A percentile compares a stretch with the other conserved stretches of the same genome.
These are phyloP conservation scores for Lophochroa leadbeateri DNA, from an alignment of 2,113 vertebrate species.

Conservation along the genomic window DNA sequence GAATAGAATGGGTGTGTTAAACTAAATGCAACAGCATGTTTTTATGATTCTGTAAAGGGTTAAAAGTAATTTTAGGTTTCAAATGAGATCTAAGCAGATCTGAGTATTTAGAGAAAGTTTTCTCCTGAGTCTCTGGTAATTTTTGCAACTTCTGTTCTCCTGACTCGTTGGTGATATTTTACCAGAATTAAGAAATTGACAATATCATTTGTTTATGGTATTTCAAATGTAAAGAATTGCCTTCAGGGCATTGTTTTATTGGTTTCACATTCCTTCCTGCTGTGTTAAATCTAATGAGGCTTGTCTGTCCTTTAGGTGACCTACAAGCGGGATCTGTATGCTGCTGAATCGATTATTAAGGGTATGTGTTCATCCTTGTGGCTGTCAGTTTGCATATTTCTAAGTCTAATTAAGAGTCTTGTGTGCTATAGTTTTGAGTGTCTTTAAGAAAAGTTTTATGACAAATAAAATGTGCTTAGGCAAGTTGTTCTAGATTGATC, in stretches of 20 bases:
- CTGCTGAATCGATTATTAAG: constrained; percentile 93
- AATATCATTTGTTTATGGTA: constrained; percentile 49
- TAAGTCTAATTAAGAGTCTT: constrained; percentile 24
- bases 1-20: not conserved
- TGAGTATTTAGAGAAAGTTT: not conserved
- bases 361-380: constrained; percentile 80
- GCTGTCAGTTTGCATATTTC: constrained; percentile 50
- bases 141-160: not conserved
- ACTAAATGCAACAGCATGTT: not conserved
- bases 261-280: constrained; percentile 70
- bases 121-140: not conserved
- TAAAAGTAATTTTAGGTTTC: not conserved
- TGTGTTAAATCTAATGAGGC: constrained; percentile 70
- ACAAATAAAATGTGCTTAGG: not conserved
- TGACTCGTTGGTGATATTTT: constrained; percentile 37
- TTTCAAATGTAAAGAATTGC: constrained; percentile 55
- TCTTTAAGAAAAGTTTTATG: constrained; percentile 37
- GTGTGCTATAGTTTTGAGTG: constrained; percentile 34
- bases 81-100: not conserved
- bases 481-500: constrained; percentile 13
- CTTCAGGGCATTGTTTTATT: constrained; percentile 66
- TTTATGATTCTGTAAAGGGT: not conserved
- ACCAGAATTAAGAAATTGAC: constrained; percentile 55
- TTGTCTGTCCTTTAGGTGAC: constrained; percentile 89
- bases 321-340: constrained; percentile 92